A percentile compares a stretch with the other conserved stretches of the same genome.
Conservation (phyloP, 2,797 vertebrate genomes). For the Halcyon leucocephala region DNA sequence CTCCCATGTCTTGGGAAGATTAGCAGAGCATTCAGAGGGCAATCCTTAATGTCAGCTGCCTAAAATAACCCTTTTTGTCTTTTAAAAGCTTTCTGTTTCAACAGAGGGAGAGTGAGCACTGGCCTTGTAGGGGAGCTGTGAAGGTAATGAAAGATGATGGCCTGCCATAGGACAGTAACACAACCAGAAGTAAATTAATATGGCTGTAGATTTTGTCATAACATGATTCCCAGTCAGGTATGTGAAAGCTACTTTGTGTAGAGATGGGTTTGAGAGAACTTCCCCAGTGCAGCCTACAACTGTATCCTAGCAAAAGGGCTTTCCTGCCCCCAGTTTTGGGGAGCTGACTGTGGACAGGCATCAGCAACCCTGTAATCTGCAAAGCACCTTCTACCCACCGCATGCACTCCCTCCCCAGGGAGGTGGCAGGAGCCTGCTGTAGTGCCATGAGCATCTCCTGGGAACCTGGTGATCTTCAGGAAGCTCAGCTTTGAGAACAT, state of each 20-base stretch:
- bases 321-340: not conserved
- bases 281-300: not conserved
- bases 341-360: not conserved
- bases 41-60: not conserved
- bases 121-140: not conserved
- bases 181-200: not conserved
- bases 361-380: not conserved
- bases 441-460: not conserved
- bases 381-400: not conserved
- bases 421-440: not conserved
- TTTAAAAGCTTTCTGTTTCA: not conserved
- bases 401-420: not conserved
- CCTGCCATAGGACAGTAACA: not conserved
- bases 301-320: not conserved
- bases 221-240: not conserved
- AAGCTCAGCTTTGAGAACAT: not conserved
- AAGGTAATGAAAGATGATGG: not conserved
- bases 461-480: not conserved
- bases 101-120: not conserved
- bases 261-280: not conserved
- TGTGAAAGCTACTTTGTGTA: not conserved
- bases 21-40: not conserved
- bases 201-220: not conserved
- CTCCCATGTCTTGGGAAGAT: not conserved
- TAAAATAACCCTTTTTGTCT: not conserved